Base-by-base conservation (phyloP, 2,888 invertebrate species). In the Drosophila borealis region DNA sequence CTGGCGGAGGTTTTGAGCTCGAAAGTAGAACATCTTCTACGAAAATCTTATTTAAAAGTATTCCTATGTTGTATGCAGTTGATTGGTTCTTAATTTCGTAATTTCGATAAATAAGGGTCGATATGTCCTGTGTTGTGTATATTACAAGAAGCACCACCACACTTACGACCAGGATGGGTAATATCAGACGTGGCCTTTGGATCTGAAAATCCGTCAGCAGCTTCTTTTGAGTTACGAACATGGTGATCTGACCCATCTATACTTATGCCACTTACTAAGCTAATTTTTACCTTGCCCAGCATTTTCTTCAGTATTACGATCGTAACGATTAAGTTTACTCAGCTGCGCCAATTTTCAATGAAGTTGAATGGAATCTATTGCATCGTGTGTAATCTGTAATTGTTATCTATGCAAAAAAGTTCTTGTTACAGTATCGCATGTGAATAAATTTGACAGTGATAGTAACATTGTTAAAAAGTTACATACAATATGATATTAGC, bases 21-120 rank as follows among this genome's bases (percentile, higher is more conserved):
- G 86, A 78, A 13, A 79, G 54, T 17, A 92, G 64, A 3, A 92
- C 85, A 79, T 92, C 91, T 8, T 90, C 90, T 2, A 36, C 6
- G 6, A 13, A 4, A 13, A 6, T 33, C 9, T 29, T 11, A 17
- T 29, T 53, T 17, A 39, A 51, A 17, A 6, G 25, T 25, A 25
- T 25, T 25, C 25, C 25, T 6, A 25, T 6, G 25, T 25, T 25
- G 25, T 25, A 25, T 25, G 25, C 25, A 25, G 25, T 25, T 6
- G 25, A 25, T 6, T 6, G 25, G 2, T 25, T 1, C 4, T 25
- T 25, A 1, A 6, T 25, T 25, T 25, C 4, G 25, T 6, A 25
- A 25, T 25, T 25, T 6, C 6, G 25, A 25, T 25, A 25, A 25
- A 25, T 6, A 25, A 25, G 25, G 1, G 25, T 25, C 25, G 25